Conservation (phyloP, 2,113 vertebrate genomes). For the Pelodiscus sinensis region DNA sequence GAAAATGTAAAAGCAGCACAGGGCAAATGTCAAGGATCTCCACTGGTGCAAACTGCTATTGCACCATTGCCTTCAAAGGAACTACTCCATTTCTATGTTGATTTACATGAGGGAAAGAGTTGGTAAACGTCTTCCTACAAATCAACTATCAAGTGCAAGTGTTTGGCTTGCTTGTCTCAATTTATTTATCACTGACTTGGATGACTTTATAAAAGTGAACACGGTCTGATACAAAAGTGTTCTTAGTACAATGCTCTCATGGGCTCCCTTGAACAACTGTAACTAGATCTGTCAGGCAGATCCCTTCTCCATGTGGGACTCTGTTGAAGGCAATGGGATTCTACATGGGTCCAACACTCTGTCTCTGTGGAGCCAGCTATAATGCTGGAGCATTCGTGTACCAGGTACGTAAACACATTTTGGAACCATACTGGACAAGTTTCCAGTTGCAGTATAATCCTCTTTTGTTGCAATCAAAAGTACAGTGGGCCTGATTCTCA, state of each 20-base stretch:
- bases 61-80: background rate
- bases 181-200: background rate
- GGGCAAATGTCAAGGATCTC: background rate
- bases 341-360: background rate
- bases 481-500: fast-evolving
- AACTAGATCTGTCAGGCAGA: background rate
- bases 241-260: background rate
- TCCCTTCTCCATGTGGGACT: background rate
- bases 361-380: fast-evolving
- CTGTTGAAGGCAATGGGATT: background rate
- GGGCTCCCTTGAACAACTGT: background rate
- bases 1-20: background rate
- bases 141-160: background rate
- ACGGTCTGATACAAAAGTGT: background rate
- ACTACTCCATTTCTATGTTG: fast-evolving
- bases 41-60: background rate
- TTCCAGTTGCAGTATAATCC: background rate
- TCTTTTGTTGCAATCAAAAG: background rate
- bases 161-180: background rate
- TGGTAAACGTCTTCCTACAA: background rate
- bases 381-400: background rate
- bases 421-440: background rate
- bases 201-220: background rate
- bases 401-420: conserved; percentile 5
- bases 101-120: background rate